Evolutionary conservation across 2,888 invertebrate genomes (phyloP), one percentile per base, ranked within the genome.

Genomic region (Perizoma flavofasciatum): DNA sequence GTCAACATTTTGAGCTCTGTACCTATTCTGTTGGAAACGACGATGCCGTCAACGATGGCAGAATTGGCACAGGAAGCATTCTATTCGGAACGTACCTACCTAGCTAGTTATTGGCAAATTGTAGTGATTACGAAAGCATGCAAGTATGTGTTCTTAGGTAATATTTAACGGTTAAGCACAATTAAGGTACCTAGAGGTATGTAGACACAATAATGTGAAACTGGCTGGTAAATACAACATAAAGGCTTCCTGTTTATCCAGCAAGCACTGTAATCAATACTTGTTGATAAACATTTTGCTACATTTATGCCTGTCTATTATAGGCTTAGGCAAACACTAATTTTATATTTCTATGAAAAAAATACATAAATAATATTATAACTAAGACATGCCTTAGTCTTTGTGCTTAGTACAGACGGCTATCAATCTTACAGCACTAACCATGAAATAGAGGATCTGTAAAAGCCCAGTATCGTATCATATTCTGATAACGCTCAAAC

Each of bases 401-500:
- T 22, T 22, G 22, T 22, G 22, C 22, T 22, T 22, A 22, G 22
- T 22, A 3, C 22, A 22, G 22, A 22, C 1, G 1, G 1, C 1
- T 22, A 22, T 22, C 22, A 22, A 22, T 22, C 22, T 22, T 22
- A 22, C 3, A 22, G 3, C 22, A 22, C 22, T 3, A 22, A 22
- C 22, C 22, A 22, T 22, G 22, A 44, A 55, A 47, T 44, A 49
- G 5, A 49, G 22, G 22, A 22, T 22, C 22, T 22, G 22, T 22
- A 22, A 22, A 22, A 22, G 22, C 3, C 22, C 22, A 22, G 22
- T 22, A 22, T 22, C 22, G 3, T 22, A 22, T 22, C 22, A 22
- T 22, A 22, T 22, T 22, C 22, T 69, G 74, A 78, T 78, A 78
- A 77, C 71, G 70, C 70, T 71, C 68, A 66, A 69, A 75, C 75